These are phyloP conservation scores for Rhinichthys osculus DNA, from an alignment of 2,797 vertebrate species.

Conservation along the genomic window DNA sequence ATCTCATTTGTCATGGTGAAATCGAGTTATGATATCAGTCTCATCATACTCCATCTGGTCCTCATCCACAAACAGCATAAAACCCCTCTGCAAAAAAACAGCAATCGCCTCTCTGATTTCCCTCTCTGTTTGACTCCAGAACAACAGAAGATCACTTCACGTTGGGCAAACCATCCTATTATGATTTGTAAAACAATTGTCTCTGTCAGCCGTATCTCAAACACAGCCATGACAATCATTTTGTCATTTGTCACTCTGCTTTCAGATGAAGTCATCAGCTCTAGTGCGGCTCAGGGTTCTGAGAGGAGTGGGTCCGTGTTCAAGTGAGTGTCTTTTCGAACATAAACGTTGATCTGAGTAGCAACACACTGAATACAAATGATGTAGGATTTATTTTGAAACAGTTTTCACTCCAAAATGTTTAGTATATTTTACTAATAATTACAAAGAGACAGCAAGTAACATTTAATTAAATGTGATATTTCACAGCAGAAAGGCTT, in stretches of 20 bases:
- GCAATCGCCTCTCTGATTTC: constrained; percentile 21
- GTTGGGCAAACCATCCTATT: constrained; percentile 18
- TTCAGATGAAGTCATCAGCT: constrained; percentile 18
- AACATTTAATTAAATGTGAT: not conserved
- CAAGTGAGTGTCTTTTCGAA: not conserved
- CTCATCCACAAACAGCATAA: constrained; percentile 11
- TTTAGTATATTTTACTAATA: not conserved
- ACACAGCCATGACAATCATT: constrained; percentile 35
- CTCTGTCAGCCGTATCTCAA: constrained; percentile 32
- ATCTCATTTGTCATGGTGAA: constrained; percentile 34
- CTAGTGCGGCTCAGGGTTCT: not conserved
- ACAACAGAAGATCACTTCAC: constrained; percentile 26
- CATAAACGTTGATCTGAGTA: not conserved
- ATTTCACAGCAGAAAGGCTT: not conserved
- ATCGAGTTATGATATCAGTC: constrained; percentile 54
- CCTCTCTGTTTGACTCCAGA: constrained; percentile 33
- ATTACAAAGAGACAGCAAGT: not conserved
- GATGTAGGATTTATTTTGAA: not conserved
- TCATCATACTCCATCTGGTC: constrained; percentile 35
- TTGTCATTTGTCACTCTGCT: constrained; percentile 29
- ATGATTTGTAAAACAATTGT: constrained; percentile 24
- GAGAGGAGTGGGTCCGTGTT: not conserved
- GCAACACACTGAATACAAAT: not conserved
- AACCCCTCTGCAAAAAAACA: constrained; percentile 16
- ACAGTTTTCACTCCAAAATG: not conserved